Evolutionary conservation across 2,888 invertebrate species (phyloP), one percentile per base, ranked within the genome.

Genomic region (Catocala sponsa): DNA sequence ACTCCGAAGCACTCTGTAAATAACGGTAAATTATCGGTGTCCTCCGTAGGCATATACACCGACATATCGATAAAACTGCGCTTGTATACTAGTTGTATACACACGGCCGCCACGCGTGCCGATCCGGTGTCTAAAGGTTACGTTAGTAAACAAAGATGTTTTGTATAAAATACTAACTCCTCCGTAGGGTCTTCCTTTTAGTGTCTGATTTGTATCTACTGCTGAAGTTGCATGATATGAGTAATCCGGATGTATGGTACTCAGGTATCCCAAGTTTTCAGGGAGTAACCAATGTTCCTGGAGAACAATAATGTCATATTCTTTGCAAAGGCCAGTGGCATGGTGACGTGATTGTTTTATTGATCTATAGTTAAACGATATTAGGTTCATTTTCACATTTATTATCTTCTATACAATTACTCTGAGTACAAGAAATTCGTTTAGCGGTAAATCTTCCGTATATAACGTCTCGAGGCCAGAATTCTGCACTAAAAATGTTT

Each of bases 261-360:
- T 10, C 6, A 53, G 38, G 12, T 41, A 53, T 6, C 9, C 43
- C 38, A 53, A 41, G 5, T 53, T 32, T 5, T 53, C 42, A 12
- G 43, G 53, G 6, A 63, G 6, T 7, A 63, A 32, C 58, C 57
- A 63, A 15, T 50, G 59, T 49, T 59, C 59, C n/a, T 59, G 59
- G 2, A 60, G 35, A 6, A 43, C 49, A 4, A 60, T 55, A 6
- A 60, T 10, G 9, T 53, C 46, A 15, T 46, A 15, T 13, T 15
- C 46, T 6, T 46, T 46, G 15, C 46, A 46, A 6, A 46, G 9
- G 13, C 13, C 13, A 9, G 46, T 46, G 6, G 13, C 13, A 46
- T 46, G 46, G 9, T 46, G n/a, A 13, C 46, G 13, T 5, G 46
- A 12, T 11, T 43, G 53, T 43, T 43, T 25, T 25, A 43, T 42